phyloP scores from a whole-genome alignment of 1,140 invertebrate genomes.

The Microplitis demolitor region DNA sequence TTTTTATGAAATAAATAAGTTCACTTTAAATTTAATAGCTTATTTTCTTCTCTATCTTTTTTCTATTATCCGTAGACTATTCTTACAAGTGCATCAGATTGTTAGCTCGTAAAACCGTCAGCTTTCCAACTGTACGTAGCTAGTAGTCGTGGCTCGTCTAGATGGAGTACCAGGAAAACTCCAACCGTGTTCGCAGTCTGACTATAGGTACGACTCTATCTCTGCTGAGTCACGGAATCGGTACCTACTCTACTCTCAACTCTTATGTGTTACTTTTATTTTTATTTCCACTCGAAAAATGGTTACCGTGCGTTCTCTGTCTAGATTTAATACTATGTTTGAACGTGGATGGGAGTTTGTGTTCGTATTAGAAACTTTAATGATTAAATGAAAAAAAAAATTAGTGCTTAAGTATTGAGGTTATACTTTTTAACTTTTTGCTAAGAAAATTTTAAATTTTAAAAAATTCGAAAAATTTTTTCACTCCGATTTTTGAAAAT shows the following conservation, averaged over 20 bases:
- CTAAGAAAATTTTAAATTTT: too few species aligned
- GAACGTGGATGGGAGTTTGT: too few species aligned
- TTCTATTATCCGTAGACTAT: neutral
- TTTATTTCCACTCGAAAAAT: neutral
- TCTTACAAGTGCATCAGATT: neutral
- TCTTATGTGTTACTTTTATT: neutral
- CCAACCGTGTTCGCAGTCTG: neutral
- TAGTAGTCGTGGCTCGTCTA: neutral
- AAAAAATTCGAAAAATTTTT: too few species aligned
- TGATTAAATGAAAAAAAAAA: too few species aligned
- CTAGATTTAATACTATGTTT: too few species aligned
- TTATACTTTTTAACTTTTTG: too few species aligned
- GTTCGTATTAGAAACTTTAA: neutral
- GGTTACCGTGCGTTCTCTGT: neutral
- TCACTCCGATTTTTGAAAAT: too few species aligned
- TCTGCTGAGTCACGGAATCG: constrained; percentile 3
- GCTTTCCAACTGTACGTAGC: neutral
- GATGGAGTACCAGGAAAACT: too few species aligned
- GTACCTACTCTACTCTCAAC: neutral
- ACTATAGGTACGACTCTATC: neutral
- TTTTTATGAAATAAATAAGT: too few species aligned
- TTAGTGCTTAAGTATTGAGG: too few species aligned
- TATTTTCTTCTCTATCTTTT: neutral
- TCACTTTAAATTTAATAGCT: neutral
- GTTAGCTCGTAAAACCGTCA: neutral